These are phyloP conservation scores for Psittacula cyanocephala DNA, from an alignment of 2,113 vertebrate genomes.

Conservation along the genomic window DNA sequence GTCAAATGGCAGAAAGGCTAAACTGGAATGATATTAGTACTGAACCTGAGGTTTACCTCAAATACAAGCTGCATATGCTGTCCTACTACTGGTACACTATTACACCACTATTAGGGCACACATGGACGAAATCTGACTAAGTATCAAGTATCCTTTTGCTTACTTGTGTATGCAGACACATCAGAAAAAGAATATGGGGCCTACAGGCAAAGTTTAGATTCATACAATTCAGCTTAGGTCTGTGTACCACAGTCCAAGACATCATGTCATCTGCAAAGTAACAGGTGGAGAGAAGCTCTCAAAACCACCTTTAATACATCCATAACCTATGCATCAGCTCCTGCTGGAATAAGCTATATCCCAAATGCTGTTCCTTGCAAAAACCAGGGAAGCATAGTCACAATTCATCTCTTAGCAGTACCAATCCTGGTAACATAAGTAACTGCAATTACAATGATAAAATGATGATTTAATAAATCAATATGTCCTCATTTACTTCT, in stretches of 20 bases:
- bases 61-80: not conserved
- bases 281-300: not conserved
- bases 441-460: not conserved
- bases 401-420: not conserved
- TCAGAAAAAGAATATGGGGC: not conserved
- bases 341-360: not conserved
- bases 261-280: not conserved
- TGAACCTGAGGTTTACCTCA: not conserved
- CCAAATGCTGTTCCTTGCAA: not conserved
- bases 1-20: not conserved
- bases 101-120: not conserved
- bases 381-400: not conserved
- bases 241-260: not conserved
- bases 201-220: not conserved
- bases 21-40: not conserved
- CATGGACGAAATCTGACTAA: not conserved
- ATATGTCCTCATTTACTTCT: not conserved
- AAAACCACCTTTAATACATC: not conserved
- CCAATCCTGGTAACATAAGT: not conserved
- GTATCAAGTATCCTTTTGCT: not conserved
- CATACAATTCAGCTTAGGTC: not conserved
- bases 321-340: not conserved
- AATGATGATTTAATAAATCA: not conserved
- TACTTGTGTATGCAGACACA: not conserved
- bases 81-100: not conserved